Evolutionary conservation across 2,797 vertebrate species (phyloP).

Genomic region (Malurus splendens): DNA sequence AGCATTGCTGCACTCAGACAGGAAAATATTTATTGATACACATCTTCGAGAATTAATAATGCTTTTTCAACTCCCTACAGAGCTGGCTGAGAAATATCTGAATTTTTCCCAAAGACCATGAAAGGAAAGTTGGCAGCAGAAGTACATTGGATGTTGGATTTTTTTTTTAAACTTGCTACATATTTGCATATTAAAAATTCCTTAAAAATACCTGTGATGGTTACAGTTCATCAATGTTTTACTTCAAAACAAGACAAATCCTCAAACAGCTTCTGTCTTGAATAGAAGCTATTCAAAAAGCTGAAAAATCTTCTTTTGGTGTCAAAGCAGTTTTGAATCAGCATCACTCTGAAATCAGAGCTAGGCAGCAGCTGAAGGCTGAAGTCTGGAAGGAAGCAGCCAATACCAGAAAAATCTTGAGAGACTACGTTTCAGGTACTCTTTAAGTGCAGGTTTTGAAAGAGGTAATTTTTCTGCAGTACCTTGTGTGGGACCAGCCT

Average conservation of each 20-base stretch:
- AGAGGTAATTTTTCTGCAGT: neutral
- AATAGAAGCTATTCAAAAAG: neutral
- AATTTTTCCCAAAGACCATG: neutral
- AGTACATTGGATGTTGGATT: neutral
- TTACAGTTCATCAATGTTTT: neutral
- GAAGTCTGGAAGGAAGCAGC: neutral
- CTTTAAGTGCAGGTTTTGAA: neutral
- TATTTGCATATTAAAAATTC: neutral
- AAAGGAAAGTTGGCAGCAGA: neutral
- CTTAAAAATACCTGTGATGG: neutral
- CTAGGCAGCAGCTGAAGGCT: neutral
- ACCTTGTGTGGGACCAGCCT: neutral
- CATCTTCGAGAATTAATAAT: neutral
- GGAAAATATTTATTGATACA: neutral
- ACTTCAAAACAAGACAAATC: neutral
- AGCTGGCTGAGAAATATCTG: neutral
- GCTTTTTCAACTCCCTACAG: neutral
- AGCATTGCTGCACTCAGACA: neutral
- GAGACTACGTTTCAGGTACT: neutral
- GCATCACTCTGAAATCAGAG: neutral
- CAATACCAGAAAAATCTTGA: neutral
- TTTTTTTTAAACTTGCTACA: neutral
- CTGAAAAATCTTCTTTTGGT: neutral
- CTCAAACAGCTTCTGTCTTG: neutral
- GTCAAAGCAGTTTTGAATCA: neutral